Conservation (phyloP, 2,888 invertebrate species). For the Punctoribates punctum region DNA sequence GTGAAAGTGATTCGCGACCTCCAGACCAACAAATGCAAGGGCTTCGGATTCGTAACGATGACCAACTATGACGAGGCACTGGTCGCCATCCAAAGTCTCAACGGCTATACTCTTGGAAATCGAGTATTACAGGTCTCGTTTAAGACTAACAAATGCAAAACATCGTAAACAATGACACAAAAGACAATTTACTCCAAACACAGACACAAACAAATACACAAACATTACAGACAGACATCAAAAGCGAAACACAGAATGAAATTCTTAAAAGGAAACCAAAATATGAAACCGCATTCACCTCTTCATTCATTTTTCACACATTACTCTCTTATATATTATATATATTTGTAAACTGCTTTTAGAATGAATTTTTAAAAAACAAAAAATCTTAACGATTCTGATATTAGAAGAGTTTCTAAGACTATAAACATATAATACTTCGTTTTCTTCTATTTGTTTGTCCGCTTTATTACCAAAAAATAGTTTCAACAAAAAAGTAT, state of each 20-base stretch:
- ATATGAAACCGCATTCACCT: constrained; percentile 1
- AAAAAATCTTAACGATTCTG: neutral
- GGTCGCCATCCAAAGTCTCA: constrained; percentile 90
- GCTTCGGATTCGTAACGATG: constrained; percentile 98
- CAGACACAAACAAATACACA: neutral
- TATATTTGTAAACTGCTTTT: constrained; percentile 17
- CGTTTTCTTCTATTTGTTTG: neutral
- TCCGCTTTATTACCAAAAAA: constrained; percentile 10
- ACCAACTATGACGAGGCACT: constrained; percentile 96
- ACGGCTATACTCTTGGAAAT: constrained; percentile 91
- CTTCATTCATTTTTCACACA: constrained; percentile 8
- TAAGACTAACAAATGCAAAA: constrained; percentile 64
- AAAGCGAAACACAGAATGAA: neutral
- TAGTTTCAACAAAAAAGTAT: neutral
- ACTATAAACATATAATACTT: neutral
- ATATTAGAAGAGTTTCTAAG: neutral
- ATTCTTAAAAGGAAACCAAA: neutral
- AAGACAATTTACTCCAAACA: too few relatives aligned
- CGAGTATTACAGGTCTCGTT: constrained; percentile 95
- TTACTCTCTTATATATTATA: neutral
- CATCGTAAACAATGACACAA: constrained; percentile 30
- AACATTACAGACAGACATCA: neutral
- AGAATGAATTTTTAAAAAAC: constrained; percentile 12
- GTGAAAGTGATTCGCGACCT: constrained; percentile 94
- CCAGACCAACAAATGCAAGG: constrained; percentile 95